phyloP scores from a whole-genome alignment of 2,797 vertebrate genomes.

The Darevskia mixta region DNA sequence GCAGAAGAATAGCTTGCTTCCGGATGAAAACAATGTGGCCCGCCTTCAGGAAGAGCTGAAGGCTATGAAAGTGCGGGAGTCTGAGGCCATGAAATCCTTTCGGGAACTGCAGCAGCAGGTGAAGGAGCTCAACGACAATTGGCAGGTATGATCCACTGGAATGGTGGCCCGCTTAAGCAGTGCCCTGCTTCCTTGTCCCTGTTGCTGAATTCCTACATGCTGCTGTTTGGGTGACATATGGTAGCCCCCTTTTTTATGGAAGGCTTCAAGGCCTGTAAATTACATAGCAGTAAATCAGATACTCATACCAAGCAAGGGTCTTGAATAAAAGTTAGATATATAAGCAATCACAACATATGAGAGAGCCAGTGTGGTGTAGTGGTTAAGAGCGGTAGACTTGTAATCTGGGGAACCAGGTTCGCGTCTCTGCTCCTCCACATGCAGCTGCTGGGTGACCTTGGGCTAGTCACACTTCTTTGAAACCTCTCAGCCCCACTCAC shows the following conservation, averaged over 20 bases:
- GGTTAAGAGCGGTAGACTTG: no score
- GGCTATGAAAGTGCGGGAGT: conserved; percentile 90
- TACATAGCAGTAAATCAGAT: neutral
- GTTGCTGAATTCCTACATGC: neutral
- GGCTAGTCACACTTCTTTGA: no score
- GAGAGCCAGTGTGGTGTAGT: no score
- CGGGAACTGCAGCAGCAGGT: conserved; percentile 90
- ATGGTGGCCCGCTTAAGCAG: neutral
- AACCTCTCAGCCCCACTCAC: no score
- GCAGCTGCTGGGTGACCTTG: no score
- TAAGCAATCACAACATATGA: neutral
- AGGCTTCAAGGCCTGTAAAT: neutral
- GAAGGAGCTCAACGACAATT: conserved; percentile 91
- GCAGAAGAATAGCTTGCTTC: conserved; percentile 89
- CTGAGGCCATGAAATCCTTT: conserved; percentile 87
- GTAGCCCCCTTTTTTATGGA: neutral
- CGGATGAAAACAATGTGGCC: conserved; percentile 91
- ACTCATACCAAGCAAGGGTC: neutral
- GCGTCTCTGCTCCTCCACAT: no score
- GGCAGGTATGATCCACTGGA: conserved; percentile 84
- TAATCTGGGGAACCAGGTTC: no score
- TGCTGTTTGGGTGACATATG: neutral
- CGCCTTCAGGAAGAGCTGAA: conserved; percentile 92
- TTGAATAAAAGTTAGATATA: neutral
- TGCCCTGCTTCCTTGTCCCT: neutral